phyloP scores from a whole-genome alignment of 2,113 vertebrate genomes.

The Daubentonia madagascariensis region DNA sequence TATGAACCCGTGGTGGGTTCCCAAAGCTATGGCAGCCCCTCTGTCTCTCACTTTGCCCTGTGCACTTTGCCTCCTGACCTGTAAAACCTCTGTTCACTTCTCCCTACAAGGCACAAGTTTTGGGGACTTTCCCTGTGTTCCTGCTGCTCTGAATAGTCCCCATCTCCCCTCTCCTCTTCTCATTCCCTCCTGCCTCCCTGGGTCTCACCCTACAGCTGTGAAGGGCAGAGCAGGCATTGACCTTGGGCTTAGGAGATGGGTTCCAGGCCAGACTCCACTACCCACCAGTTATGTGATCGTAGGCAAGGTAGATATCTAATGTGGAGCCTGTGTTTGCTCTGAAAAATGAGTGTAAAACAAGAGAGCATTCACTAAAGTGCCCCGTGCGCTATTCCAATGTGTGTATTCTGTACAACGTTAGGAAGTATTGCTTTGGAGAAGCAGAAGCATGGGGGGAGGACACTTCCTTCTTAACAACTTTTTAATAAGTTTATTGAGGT shows the following conservation, averaged over 20 bases:
- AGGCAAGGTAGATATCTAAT: no score
- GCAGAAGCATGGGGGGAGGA: neutral
- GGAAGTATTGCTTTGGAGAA: neutral
- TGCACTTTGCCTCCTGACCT: neutral
- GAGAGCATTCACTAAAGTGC: neutral
- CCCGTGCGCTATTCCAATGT: accelerated
- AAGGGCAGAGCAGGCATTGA: neutral
- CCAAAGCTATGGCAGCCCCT: no score
- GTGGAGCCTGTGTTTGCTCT: neutral
- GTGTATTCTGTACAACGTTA: neutral
- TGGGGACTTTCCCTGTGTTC: neutral
- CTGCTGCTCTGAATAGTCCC: neutral
- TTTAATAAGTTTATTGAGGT: neutral
- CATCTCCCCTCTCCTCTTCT: no score
- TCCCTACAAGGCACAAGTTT: neutral
- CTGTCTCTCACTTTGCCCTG: neutral
- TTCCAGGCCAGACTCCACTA: neutral
- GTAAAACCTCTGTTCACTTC: neutral
- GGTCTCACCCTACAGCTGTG: neutral
- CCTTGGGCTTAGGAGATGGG: neutral
- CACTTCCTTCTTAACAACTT: neutral
- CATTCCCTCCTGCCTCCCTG: neutral
- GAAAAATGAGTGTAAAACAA: neutral
- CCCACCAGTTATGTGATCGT: neutral
- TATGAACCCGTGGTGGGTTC: neutral